Conservation (phyloP, 2,113 vertebrate species). For the Strix aluco region DNA sequence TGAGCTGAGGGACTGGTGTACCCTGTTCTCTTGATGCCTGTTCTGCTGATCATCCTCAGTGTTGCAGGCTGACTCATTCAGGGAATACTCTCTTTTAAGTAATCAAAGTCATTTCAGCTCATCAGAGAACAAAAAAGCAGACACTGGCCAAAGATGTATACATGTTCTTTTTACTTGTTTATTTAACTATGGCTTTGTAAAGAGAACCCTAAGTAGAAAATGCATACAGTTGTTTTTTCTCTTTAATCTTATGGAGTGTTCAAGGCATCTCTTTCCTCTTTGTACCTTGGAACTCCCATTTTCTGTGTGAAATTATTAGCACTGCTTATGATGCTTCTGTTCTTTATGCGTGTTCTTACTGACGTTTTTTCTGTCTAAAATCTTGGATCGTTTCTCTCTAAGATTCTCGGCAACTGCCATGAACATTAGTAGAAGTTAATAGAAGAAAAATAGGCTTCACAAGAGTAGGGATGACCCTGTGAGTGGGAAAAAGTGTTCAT, state of each 20-base stretch:
- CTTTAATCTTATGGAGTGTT: not conserved
- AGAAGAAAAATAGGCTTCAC: constrained; percentile 24
- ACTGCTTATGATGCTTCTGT: not conserved
- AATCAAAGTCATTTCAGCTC: not conserved
- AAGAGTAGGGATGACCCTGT: not conserved
- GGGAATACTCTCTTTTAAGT: not conserved
- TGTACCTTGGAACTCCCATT: not conserved
- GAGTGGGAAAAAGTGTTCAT: not conserved
- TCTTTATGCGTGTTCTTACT: not conserved
- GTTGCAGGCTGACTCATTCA: not conserved
- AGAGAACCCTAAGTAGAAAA: not conserved
- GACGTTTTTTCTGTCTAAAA: not conserved
- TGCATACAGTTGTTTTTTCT: not conserved
- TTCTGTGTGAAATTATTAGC: not conserved
- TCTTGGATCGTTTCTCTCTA: not conserved
- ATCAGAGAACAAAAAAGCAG: not conserved
- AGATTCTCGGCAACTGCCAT: not conserved
- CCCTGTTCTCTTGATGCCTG: not conserved
- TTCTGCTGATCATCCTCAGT: not conserved
- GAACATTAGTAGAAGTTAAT: not conserved
- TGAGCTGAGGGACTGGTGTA: not conserved
- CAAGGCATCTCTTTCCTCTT: not conserved
- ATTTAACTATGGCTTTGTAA: not conserved
- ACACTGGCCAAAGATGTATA: not conserved
- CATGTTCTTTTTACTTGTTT: not conserved